Evolutionary conservation across 2,888 invertebrate species (phyloP).

Genomic region (Apodemia hepburni): DNA sequence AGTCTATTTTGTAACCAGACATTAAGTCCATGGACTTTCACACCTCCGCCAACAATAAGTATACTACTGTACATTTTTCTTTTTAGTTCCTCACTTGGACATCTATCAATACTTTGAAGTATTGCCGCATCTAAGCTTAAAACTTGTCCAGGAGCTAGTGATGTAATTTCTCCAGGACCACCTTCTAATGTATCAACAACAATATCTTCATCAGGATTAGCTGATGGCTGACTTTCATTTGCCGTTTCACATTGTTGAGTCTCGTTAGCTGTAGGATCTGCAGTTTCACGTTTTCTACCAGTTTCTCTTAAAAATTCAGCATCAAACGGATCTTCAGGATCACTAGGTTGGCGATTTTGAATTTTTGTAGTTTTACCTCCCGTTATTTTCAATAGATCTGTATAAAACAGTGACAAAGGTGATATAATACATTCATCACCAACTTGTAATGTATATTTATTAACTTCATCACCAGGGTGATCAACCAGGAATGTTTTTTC

Average conservation of each 20-base stretch:
- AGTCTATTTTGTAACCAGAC: constrained; percentile 94
- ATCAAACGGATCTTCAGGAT: constrained; percentile 96
- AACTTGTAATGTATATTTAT: constrained; percentile 88
- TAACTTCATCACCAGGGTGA: constrained; percentile 83
- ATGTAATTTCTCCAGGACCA: constrained; percentile 82
- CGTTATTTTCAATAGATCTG: constrained; percentile 92
- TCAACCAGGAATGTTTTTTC: constrained; percentile 89
- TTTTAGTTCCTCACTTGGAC: constrained; percentile 93
- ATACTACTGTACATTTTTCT: constrained; percentile 97
- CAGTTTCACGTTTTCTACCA: constrained; percentile 79
- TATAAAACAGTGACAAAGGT: constrained; percentile 92
- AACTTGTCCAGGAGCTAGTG: constrained; percentile 88
- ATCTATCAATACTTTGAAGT: constrained; percentile 94
- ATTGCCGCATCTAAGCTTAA: constrained; percentile 95
- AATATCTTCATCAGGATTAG: constrained; percentile 84
- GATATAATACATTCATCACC: constrained; percentile 94
- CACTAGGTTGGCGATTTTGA: constrained; percentile 85
- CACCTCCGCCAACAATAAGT: constrained; percentile 94
- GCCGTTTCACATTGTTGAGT: constrained; percentile 71
- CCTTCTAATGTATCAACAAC: constrained; percentile 83
- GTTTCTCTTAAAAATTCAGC: constrained; percentile 95
- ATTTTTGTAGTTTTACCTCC: constrained; percentile 87
- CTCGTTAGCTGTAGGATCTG: constrained; percentile 60
- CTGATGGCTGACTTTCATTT: constrained; percentile 69
- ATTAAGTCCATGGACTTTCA: constrained; percentile 90